Percentiles rank a stretch among this genome's conserved stretches.
Conservation (phyloP, 2,797 vertebrate genomes). For the Mormyrops boulengeri region DNA sequence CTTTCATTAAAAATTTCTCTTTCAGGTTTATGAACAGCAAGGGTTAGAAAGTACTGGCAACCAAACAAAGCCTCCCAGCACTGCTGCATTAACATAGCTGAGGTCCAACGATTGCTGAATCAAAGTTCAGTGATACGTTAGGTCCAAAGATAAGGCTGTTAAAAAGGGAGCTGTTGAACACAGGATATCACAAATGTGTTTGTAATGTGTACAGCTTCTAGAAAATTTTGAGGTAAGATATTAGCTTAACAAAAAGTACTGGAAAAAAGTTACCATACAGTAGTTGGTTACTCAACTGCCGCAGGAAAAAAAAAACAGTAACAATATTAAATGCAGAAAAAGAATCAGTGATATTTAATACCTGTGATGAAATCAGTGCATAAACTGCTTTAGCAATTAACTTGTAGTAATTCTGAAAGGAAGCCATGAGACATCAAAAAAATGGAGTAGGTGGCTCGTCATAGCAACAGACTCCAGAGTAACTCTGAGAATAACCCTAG, state of each 20-base stretch:
- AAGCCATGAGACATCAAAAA: not conserved
- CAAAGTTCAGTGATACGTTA: not conserved
- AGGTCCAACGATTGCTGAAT: not conserved
- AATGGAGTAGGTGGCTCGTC: not conserved
- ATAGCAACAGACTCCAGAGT: not conserved
- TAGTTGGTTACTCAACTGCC: not conserved
- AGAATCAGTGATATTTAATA: not conserved
- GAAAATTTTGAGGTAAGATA: not conserved
- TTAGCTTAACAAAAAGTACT: not conserved
- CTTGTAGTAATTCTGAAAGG: not conserved
- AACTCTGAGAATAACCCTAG: not conserved
- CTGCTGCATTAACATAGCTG: not conserved
- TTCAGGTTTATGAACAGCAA: not conserved
- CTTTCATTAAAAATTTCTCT: not conserved
- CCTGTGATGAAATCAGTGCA: not conserved
- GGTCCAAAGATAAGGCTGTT: conserved; percentile 2
- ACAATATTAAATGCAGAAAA: not conserved
- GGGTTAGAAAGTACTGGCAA: not conserved
- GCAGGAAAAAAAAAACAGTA: not conserved
- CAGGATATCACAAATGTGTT: not conserved
- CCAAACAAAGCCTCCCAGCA: not conserved
- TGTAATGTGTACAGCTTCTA: not conserved
- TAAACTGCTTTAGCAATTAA: not conserved
- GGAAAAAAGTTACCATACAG: not conserved
- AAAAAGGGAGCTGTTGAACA: not conserved